These are phyloP conservation scores for Mus spicilegus DNA, from an alignment of 2,113 vertebrate species.

Conservation along the genomic window DNA sequence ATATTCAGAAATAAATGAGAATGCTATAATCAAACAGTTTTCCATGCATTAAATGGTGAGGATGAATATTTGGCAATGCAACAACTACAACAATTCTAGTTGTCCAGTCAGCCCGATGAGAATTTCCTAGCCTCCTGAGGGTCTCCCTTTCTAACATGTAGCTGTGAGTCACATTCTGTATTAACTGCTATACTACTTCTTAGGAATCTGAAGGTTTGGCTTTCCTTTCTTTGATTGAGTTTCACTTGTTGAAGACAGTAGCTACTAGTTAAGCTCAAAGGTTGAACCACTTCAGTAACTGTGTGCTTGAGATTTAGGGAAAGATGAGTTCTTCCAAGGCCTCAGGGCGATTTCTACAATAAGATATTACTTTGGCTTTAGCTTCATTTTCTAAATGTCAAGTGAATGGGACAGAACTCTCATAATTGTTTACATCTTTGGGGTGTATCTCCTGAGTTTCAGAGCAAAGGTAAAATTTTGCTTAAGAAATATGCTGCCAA, in stretches of 20 bases:
- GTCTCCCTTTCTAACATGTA: slow-evolving; percentile 1
- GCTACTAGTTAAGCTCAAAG: slow-evolving; percentile 72
- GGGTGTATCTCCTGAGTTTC: slow-evolving; percentile 2
- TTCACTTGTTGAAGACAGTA: slow-evolving; percentile 68
- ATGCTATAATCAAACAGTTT: not conserved
- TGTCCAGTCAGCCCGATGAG: not conserved
- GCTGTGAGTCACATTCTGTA: slow-evolving; percentile 50
- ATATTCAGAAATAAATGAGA: slow-evolving; percentile 37
- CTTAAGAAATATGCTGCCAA: not conserved
- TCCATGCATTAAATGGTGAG: not conserved
- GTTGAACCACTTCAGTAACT: slow-evolving; percentile 46
- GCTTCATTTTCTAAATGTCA: slow-evolving; percentile 65
- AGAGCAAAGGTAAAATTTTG: slow-evolving; percentile 38
- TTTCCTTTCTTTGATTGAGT: slow-evolving; percentile 52
- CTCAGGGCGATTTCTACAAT: slow-evolving; percentile 64
- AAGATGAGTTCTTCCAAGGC: slow-evolving; percentile 47
- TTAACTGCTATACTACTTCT: not conserved
- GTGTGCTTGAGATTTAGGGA: slow-evolving; percentile 64
- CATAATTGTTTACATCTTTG: slow-evolving; percentile 14
- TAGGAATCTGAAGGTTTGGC: slow-evolving; percentile 52
- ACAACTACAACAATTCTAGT: slow-evolving; percentile 64
- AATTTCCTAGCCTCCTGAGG: not conserved
- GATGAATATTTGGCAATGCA: slow-evolving; percentile 7
- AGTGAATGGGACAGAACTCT: slow-evolving; percentile 17
- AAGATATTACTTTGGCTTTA: slow-evolving; percentile 69